phyloP scores from a whole-genome alignment of 2,113 vertebrate species.

The Alligator sinensis region DNA sequence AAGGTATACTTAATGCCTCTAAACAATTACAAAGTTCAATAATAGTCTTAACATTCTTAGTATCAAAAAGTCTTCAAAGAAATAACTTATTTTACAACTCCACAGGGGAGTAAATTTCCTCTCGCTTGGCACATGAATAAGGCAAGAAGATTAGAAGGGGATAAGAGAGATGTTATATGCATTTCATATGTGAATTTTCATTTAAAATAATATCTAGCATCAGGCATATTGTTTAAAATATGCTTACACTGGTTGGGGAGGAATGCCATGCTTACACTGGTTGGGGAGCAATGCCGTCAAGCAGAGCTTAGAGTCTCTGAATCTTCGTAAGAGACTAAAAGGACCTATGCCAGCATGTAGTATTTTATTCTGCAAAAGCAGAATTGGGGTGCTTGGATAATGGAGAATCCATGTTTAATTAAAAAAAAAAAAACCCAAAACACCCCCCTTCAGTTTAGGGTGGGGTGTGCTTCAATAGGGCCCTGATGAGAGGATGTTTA shows the following conservation, averaged over 20 bases:
- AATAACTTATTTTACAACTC: neutral
- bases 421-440: neutral
- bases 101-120: neutral
- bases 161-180: neutral
- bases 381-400: neutral
- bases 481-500: neutral
- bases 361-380: neutral
- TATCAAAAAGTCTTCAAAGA: neutral
- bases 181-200: constrained; percentile 15
- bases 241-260: neutral
- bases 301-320: neutral
- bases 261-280: neutral
- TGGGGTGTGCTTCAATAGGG: neutral
- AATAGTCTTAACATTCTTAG: neutral
- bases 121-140: neutral
- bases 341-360: neutral
- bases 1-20: neutral
- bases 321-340: neutral
- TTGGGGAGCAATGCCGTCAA: neutral
- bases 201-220: neutral
- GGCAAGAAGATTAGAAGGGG: neutral
- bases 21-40: neutral
- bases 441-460: neutral
- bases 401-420: neutral
- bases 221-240: neutral